Conservation (phyloP, 92 coral and sea anemone genomes). For the Heteractis magnifica region DNA sequence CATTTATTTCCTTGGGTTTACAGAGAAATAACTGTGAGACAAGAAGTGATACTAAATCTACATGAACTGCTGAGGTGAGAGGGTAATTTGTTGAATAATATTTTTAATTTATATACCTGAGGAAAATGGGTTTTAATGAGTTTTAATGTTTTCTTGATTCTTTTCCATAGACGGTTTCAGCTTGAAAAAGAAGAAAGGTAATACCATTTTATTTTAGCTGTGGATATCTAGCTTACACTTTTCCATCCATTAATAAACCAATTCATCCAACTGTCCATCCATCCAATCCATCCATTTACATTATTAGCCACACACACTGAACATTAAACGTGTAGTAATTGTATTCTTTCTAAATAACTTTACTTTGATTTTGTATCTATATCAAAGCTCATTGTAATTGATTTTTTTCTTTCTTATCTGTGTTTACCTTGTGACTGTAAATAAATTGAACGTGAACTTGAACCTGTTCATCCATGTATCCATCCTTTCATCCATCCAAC, state of each 20-base stretch:
- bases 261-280: neutral
- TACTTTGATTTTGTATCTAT: too few relatives aligned
- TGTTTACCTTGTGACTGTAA: too few relatives aligned
- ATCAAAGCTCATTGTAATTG: too few relatives aligned
- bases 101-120: neutral
- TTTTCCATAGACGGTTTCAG: constrained; percentile 47
- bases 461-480: too few relatives aligned
- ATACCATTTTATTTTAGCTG: neutral
- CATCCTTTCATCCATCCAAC: too few relatives aligned
- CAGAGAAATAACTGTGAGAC: constrained; percentile 55
- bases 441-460: too few relatives aligned
- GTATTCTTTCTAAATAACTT: too few relatives aligned
- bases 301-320: too few relatives aligned
- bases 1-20: neutral
- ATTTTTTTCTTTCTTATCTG: too few relatives aligned
- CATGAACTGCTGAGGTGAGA: constrained; percentile 45
- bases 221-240: too few relatives aligned
- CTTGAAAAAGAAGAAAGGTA: constrained; percentile 48
- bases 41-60: constrained; percentile 65
- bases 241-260: too few relatives aligned
- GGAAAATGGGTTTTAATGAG: neutral
- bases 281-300: neutral
- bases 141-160: neutral
- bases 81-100: neutral
- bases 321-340: too few relatives aligned